Conservation (phyloP, 30 jellyfish, hydroid and myxozoan genomes). For the Aurelia sp. region DNA sequence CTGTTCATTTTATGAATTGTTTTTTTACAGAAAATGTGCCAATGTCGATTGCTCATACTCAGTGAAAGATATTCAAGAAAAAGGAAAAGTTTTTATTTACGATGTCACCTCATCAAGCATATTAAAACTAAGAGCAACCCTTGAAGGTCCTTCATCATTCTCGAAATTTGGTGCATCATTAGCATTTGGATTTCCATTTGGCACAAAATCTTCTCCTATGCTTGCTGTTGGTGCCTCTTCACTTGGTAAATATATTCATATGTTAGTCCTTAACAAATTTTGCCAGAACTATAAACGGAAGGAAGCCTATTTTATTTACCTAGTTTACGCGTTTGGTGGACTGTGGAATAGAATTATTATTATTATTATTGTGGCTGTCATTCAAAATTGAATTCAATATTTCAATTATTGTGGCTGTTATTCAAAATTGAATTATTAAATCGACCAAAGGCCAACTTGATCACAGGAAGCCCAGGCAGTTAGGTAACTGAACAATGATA, state of each 20-base stretch:
- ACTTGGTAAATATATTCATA: slow-evolving; percentile 35
- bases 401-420: too few species aligned
- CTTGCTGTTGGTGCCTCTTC: slow-evolving; percentile 87
- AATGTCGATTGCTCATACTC: slow-evolving; percentile 60
- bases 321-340: too few species aligned
- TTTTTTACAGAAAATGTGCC: slow-evolving; percentile 68
- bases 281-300: too few species aligned
- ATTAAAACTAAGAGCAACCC: slow-evolving; percentile 10
- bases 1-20: not conserved
- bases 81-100: slow-evolving; percentile 65
- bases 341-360: too few species aligned
- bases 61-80: slow-evolving; percentile 61
- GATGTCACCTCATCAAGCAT: slow-evolving; percentile 24
- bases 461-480: too few species aligned
- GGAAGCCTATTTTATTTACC: too few species aligned
- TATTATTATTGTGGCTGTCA: too few species aligned
- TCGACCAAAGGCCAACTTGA: too few species aligned
- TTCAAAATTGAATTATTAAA: too few species aligned
- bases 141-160: slow-evolving; percentile 65
- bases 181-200: slow-evolving; percentile 75
- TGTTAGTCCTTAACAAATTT: not conserved
- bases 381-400: too few species aligned
- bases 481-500: too few species aligned
- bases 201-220: slow-evolving; percentile 28
- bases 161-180: slow-evolving; percentile 78